phyloP scores from a whole-genome alignment of 2,888 invertebrate species.

The Acrocera orbiculus region DNA sequence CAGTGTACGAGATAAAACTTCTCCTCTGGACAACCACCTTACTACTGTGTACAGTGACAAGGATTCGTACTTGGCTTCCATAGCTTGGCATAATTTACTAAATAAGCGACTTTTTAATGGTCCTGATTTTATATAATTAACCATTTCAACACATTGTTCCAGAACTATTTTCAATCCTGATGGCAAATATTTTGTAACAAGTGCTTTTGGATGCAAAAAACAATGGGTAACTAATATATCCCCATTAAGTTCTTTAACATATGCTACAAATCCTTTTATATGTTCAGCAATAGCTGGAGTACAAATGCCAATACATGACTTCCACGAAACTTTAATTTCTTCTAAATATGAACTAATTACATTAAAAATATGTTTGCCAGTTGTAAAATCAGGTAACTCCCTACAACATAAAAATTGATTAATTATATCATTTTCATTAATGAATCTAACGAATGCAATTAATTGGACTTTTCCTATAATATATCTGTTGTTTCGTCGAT shows the following conservation, averaged over 20 bases:
- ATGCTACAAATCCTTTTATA: neutral
- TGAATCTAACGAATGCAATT: neutral
- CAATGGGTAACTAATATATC: neutral
- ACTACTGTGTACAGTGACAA: neutral
- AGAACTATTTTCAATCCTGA: neutral
- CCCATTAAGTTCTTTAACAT: neutral
- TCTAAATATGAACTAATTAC: neutral
- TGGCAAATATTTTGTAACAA: neutral
- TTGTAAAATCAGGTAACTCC: neutral
- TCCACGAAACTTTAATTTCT: slow-evolving; percentile 1
- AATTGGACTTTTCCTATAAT: neutral
- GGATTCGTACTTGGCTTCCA: neutral
- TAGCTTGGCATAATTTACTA: neutral
- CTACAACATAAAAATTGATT: neutral
- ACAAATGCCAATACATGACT: neutral
- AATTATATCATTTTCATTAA: neutral
- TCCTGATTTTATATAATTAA: neutral
- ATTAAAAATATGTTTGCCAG: slow-evolving; percentile 1
- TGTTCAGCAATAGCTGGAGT: neutral
- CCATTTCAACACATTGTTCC: neutral
- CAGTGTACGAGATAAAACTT: slow-evolving; percentile 4
- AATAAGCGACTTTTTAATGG: neutral
- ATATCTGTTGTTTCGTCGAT: neutral
- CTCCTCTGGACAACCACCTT: slow-evolving; percentile 5
- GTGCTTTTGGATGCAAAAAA: neutral